These are phyloP conservation scores for Horisme vitalbata DNA, from an alignment of 2,888 invertebrate genomes.

Conservation along the genomic window DNA sequence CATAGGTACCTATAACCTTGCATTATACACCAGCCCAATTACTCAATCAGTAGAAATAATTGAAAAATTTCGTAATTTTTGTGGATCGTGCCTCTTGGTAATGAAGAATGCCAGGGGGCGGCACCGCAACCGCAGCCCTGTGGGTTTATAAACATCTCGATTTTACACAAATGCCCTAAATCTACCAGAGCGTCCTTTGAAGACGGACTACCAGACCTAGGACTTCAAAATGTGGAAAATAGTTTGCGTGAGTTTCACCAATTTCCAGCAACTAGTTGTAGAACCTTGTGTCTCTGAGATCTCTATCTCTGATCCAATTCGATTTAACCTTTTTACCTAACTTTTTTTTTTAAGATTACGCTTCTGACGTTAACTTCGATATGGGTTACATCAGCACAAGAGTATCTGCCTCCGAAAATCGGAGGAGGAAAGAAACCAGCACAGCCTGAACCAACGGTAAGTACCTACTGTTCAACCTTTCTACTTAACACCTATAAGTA, in stretches of 20 bases:
- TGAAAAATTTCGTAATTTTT: conserved; percentile 58
- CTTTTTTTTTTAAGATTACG: conserved; percentile 46
- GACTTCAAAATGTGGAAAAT: conserved; percentile 61
- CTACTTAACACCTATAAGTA: no score
- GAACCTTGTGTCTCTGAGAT: neutral
- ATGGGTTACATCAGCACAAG: conserved; percentile 65
- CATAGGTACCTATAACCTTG: no score
- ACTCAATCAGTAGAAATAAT: conserved; percentile 24
- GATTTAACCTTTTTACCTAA: no score
- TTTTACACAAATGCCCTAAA: conserved; percentile 45
- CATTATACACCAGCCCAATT: conserved; percentile 5
- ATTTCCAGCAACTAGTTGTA: neutral
- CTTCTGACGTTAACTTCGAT: conserved; percentile 59
- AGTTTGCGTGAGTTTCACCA: conserved; percentile 55
- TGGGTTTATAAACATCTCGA: conserved; percentile 58
- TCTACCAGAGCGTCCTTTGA: conserved; percentile 38
- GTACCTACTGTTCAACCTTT: no score
- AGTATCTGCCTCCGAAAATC: conserved; percentile 80
- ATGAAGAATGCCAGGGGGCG: conserved; percentile 62
- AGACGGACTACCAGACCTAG: conserved; percentile 37
- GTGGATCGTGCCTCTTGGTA: conserved; percentile 61
- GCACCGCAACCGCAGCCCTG: conserved; percentile 55
- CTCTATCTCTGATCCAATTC: no score
- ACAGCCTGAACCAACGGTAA: conserved; percentile 59
- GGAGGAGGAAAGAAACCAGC: conserved; percentile 59